These are phyloP conservation scores for Cyprinodon brontotheroides DNA, from an alignment of 2,113 vertebrate species.

Conservation along the genomic window DNA sequence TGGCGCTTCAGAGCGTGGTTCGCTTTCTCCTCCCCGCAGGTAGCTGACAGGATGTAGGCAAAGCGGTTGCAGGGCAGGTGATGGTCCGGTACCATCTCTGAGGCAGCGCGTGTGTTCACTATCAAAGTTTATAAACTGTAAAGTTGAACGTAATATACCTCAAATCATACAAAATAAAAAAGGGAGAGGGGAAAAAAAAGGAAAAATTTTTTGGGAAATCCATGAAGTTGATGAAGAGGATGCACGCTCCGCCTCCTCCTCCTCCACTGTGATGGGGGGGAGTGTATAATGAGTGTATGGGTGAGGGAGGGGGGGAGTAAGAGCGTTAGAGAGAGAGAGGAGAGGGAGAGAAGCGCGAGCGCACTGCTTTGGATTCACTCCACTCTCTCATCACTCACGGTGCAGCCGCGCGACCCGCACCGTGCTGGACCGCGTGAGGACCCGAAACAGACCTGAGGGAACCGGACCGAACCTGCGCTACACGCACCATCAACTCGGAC, in stretches of 20 bases:
- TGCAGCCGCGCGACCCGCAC: constrained; percentile 64
- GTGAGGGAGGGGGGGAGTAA: neutral
- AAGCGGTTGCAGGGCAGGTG: constrained; percentile 9
- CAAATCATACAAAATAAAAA: no score
- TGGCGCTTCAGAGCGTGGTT: constrained; percentile 76
- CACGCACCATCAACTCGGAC: constrained; percentile 4
- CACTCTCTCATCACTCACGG: constrained; percentile 66
- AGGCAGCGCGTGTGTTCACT: neutral
- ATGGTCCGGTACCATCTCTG: neutral
- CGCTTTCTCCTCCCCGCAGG: constrained; percentile 5
- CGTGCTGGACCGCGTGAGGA: constrained; percentile 39
- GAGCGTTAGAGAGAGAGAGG: constrained; percentile 24
- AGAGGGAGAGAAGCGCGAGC: constrained; percentile 32
- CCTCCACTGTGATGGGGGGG: constrained; percentile 20
- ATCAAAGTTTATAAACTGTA: constrained; percentile 5
- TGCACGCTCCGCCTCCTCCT: constrained; percentile 50
- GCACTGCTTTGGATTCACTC: constrained; percentile 66
- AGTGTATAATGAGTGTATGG: constrained; percentile 14
- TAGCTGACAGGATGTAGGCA: neutral
- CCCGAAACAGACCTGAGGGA: neutral
- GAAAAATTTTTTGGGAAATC: constrained; percentile 46
- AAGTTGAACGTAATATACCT: neutral
- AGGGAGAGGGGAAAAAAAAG: neutral
- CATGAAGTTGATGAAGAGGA: constrained; percentile 39
- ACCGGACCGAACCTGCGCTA: neutral